Percentiles rank a stretch among this genome's conserved stretches.
Conservation (phyloP, 2,888 invertebrate species). For the Sphecodes monilicornis region DNA sequence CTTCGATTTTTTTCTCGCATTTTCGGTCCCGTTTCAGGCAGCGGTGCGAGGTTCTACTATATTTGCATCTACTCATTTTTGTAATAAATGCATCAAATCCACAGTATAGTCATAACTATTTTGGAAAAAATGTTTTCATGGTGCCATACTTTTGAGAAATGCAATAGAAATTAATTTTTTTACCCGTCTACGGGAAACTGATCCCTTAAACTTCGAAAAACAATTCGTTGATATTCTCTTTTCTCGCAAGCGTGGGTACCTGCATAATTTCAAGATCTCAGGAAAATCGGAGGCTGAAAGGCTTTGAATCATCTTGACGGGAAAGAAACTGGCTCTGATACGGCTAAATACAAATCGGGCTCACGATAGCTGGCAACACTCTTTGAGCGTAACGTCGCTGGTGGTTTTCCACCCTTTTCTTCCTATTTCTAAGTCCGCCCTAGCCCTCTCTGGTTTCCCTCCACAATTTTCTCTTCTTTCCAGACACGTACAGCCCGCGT, state of each 20-base stretch:
- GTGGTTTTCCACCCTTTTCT: slow-evolving; percentile 43
- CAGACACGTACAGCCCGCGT: slow-evolving; percentile 56
- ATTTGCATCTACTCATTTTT: no score
- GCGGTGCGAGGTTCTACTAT: no score
- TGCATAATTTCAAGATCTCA: slow-evolving; percentile 14
- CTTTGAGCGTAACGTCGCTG: slow-evolving; percentile 22
- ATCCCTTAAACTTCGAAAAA: not conserved
- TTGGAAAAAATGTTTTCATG: not conserved
- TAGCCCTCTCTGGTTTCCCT: slow-evolving; percentile 25
- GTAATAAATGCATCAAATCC: not conserved
- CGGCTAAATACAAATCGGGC: slow-evolving; percentile 48
- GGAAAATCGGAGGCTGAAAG: slow-evolving; percentile 30
- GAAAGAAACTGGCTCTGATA: slow-evolving; percentile 18
- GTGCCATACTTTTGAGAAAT: not conserved
- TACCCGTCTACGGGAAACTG: not conserved
- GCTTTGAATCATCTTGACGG: slow-evolving; percentile 44
- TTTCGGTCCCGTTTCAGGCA: no score
- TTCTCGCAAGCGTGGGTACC: not conserved
- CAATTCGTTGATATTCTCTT: not conserved
- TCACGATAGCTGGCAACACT: slow-evolving; percentile 36
- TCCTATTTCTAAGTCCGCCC: slow-evolving; percentile 39
- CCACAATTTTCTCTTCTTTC: slow-evolving; percentile 46
- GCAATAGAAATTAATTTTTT: not conserved
- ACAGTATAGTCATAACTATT: not conserved
- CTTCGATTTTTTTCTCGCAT: no score